Evolutionary conservation across 2,113 vertebrate genomes (phyloP).

Genomic region (Larimichthys polyactis): DNA sequence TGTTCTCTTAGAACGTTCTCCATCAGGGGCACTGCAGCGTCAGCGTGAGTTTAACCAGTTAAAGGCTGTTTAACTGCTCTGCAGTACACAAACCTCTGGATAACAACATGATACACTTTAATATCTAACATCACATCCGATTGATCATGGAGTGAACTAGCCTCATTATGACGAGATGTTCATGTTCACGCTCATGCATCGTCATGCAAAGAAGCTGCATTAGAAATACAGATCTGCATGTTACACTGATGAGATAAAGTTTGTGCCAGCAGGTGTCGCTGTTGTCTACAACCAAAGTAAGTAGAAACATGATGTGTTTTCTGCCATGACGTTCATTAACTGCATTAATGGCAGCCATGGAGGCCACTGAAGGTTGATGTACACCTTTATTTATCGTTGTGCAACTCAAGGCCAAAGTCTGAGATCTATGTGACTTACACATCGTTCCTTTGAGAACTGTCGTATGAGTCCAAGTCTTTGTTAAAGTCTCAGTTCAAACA

Average conservation of each 20-base stretch:
- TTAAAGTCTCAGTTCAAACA: background rate
- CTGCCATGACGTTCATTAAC: background rate
- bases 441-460: too few relatives aligned
- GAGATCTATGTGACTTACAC: background rate
- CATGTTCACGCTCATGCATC: too few relatives aligned
- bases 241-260: too few relatives aligned
- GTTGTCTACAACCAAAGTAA: constrained; percentile 12
- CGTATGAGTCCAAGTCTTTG: background rate
- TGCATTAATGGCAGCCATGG: background rate
- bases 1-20: background rate
- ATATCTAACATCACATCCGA: too few relatives aligned
- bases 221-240: background rate
- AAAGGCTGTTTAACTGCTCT: too few relatives aligned
- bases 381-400: background rate
- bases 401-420: background rate
- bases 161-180: background rate
- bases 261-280: constrained; percentile 35
- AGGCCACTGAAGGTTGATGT: background rate
- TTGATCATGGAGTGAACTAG: background rate
- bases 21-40: background rate
- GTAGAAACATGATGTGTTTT: too few relatives aligned
- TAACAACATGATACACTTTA: background rate
- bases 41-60: background rate
- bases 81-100: too few relatives aligned
- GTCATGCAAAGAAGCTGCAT: background rate